These are phyloP conservation scores for Ophioderma brevispina DNA, from an alignment of 35 echinoderm and acorn worm species.

Conservation along the genomic window DNA sequence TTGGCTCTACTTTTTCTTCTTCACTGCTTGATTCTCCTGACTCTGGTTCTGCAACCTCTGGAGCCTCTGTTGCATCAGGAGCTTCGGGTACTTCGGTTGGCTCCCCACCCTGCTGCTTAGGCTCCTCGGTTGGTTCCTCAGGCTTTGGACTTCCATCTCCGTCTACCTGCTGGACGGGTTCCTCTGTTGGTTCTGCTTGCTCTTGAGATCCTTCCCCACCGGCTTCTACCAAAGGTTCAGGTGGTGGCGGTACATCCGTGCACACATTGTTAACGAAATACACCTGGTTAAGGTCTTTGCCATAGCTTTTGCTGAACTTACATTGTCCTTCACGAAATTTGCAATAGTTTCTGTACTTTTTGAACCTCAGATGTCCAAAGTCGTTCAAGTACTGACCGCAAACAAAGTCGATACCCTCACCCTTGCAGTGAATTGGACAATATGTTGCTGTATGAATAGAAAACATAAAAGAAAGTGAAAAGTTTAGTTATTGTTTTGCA, in stretches of 20 bases:
- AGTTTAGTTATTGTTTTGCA: too few species aligned
- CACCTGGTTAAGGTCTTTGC: background rate
- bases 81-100: background rate
- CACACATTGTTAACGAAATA: background rate
- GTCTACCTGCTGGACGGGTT: background rate
- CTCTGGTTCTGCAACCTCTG: background rate
- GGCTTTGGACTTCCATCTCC: background rate
- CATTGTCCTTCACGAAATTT: background rate
- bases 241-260: background rate
- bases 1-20: background rate
- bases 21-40: background rate
- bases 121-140: background rate
- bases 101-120: background rate
- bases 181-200: background rate
- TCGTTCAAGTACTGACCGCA: background rate
- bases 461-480: background rate
- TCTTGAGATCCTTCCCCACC: background rate
- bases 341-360: background rate
- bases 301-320: background rate
- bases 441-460: background rate
- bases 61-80: background rate
- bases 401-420: conserved; percentile 13
- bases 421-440: conserved; percentile 17
- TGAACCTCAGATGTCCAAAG: background rate
- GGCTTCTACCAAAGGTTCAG: background rate